phyloP scores from a whole-genome alignment of 2,113 vertebrate genomes.

The Protobothrops flavoviridis region DNA sequence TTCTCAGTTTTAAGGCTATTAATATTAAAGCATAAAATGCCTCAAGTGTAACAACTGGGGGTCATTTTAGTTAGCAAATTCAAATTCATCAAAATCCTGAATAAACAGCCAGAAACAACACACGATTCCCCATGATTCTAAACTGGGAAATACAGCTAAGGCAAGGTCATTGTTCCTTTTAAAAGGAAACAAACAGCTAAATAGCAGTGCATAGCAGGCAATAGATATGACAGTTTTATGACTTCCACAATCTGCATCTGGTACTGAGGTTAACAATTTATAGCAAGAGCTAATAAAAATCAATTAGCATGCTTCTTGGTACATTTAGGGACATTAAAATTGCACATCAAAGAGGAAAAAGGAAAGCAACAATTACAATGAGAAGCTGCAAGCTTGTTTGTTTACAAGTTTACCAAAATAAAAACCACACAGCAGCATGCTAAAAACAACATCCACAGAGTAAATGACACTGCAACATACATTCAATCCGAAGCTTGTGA shows the following conservation, averaged over 20 bases:
- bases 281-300: slow-evolving; percentile 49
- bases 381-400: neutral
- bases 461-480: neutral
- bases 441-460: neutral
- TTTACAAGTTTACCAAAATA: neutral
- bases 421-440: neutral
- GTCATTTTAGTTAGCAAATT: slow-evolving; percentile 64
- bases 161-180: slow-evolving; percentile 45
- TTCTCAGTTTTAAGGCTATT: neutral
- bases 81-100: slow-evolving; percentile 42
- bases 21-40: neutral
- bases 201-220: slow-evolving; percentile 35
- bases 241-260: slow-evolving; percentile 41
- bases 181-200: slow-evolving; percentile 50
- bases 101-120: neutral
- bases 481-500: neutral
- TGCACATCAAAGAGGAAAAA: slow-evolving; percentile 1
- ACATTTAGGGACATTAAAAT: slow-evolving; percentile 36
- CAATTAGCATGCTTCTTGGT: slow-evolving; percentile 39
- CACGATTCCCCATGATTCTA: neutral
- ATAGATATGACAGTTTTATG: slow-evolving; percentile 39
- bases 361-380: neutral
- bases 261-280: slow-evolving; percentile 48
- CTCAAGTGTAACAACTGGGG: neutral
- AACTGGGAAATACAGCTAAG: slow-evolving; percentile 48